Evolutionary conservation across 1,140 invertebrate genomes (phyloP).

Genomic region (Tachypleus tridentatus): DNA sequence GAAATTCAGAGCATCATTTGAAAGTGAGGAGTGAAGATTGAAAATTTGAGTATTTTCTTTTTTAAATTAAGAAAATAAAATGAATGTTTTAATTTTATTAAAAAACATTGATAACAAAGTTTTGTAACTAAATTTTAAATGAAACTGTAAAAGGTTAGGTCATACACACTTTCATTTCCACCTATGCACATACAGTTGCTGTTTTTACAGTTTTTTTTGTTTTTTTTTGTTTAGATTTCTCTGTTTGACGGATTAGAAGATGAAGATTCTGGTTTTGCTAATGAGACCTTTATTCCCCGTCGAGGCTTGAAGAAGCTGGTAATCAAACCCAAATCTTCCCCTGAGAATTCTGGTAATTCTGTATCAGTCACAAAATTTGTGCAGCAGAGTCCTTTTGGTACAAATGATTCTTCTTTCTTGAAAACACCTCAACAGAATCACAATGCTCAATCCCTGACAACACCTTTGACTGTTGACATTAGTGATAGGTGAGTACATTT

Average conservation of each 20-base stretch:
- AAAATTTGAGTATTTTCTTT: no score
- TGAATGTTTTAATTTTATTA: no score
- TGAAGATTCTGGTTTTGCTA: conserved; percentile 33
- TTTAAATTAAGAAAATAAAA: no score
- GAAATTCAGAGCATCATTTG: no score
- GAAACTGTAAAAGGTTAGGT: no score
- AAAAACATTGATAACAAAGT: background rate
- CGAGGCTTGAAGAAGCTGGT: conserved; percentile 43
- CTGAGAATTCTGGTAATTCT: conserved; percentile 1
- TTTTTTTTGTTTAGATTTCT: conserved; percentile 2
- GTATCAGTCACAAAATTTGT: no score
- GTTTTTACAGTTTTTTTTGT: background rate
- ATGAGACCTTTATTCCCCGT: conserved; percentile 38
- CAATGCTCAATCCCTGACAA: background rate
- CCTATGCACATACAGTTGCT: no score
- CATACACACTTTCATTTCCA: no score
- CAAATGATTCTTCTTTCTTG: conserved; percentile 15
- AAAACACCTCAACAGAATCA: conserved; percentile 4
- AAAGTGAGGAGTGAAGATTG: no score
- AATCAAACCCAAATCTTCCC: conserved; percentile 29
- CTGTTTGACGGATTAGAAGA: conserved; percentile 45
- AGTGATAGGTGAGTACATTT: conserved; percentile 13
- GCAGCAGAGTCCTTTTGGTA: background rate
- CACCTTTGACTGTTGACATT: conserved; percentile 15
- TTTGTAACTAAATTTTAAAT: background rate